Conservation (phyloP, 2,888 invertebrate species). For the Ectropis crepuscularia region DNA sequence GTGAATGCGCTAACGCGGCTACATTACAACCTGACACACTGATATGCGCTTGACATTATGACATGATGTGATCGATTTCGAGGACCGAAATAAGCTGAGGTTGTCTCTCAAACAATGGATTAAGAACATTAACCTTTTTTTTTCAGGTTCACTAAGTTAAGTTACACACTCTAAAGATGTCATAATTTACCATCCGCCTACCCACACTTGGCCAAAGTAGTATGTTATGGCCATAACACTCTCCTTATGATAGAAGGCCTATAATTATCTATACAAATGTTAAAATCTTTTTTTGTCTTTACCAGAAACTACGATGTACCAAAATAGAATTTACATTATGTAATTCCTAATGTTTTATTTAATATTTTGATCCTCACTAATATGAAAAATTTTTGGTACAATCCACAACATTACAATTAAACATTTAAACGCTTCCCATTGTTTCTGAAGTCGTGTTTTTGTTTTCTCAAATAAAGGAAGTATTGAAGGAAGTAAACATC, state of each 20-base stretch:
- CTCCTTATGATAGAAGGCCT: too few relatives aligned
- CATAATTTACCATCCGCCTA: too few relatives aligned
- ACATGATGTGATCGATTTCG: slow-evolving; percentile 28
- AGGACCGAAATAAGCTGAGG: slow-evolving; percentile 4
- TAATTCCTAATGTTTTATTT: too few relatives aligned
- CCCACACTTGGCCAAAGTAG: too few relatives aligned
- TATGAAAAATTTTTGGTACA: background rate
- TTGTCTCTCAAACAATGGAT: slow-evolving; percentile 8
- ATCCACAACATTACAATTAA: slow-evolving; percentile 4
- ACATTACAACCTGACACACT: slow-evolving; percentile 42
- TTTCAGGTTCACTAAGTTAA: too few relatives aligned
- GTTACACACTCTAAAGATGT: too few relatives aligned
- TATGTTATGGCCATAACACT: too few relatives aligned
- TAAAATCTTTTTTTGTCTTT: too few relatives aligned
- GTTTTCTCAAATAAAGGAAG: slow-evolving; percentile 20
- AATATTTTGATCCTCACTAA: too few relatives aligned
- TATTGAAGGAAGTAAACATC: slow-evolving; percentile 11
- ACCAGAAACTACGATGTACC: too few relatives aligned
- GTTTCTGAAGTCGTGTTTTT: slow-evolving; percentile 7
- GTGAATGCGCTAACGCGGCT: slow-evolving; percentile 57
- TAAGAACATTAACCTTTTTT: background rate
- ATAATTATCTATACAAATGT: too few relatives aligned
- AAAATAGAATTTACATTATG: too few relatives aligned
- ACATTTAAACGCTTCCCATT: slow-evolving; percentile 11
- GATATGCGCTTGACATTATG: slow-evolving; percentile 27